Evolutionary conservation across 2,888 invertebrate species (phyloP), one percentile per base, ranked within the genome.

Genomic region (Rhabditoides inermis): DNA sequence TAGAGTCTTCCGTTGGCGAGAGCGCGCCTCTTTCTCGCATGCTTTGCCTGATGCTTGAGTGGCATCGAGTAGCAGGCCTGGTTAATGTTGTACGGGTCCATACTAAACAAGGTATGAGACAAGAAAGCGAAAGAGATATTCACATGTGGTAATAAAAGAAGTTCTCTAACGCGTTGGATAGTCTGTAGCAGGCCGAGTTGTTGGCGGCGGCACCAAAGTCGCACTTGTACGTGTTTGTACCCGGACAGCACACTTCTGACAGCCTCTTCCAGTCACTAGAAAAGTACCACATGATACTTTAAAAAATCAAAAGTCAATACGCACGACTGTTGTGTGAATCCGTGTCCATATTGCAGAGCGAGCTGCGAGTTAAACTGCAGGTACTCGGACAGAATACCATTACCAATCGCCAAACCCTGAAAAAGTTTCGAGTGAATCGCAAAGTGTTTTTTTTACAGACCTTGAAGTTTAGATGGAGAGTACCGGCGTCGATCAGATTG

Each of bases 361-460:
- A 69, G 53, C 53, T 58, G 58, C 2, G 65, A 65, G 48, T 70
- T 65, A 2, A 51, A 52, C 53, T 68, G 67, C n/a, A 65, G 48
- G 41, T 56, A 61, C 40, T 62, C 58, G 39, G 56, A 59, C 27
- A 69, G 40, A 50, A 65, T 66, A 23, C 70, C 69, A 45, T 70
- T 70, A 48, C 69, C 69, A 30, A 70, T 60, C 3, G 67, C 68
- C 25, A 61, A 52, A 49, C 69, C 69, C 56, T 61, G 10, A 37
- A 58, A 44, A 12, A n/a, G 1, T 39, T 39, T 2, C 22, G 22
- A n/a, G 10, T 32, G 32, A 39, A 20, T 20, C 1, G 10, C 10
- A 20, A 18, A 18, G 10, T 23, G n/a, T n/a, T n/a, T n/a, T n/a
- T n/a, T n/a, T n/a, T n/a, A n/a, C 27, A 3, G 30, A 59, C 61